Evolutionary conservation across 2,888 invertebrate genomes (phyloP), one percentile per base, ranked within the genome.

Genomic region (Papilio protenor): DNA sequence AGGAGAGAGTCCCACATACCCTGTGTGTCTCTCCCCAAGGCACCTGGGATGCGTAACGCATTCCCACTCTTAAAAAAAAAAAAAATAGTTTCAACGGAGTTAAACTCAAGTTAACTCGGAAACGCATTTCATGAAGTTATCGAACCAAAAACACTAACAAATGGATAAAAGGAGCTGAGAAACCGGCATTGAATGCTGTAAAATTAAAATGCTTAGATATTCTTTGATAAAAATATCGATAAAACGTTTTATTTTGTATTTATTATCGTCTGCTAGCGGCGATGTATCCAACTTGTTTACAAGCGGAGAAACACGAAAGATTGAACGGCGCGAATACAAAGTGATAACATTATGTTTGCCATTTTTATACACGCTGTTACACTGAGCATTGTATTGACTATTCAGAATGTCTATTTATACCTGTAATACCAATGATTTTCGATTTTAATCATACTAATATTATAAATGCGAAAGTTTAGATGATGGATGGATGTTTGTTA

Each of bases 301-400:
- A 76, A 47, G 70, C 57, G 72, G 16, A 76, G 72, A 76, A 71
- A 72, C 76, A 71, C 12, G 76, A 59, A 69, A 69, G 59, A 76
- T 71, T 47, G 70, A 71, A 21, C 59, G n/a, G 6, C 59, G 72
- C 61, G 21, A 77, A 76, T 72, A n/a, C 55, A 18, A 40, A 45
- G 21, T 66, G 77, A 73, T 73, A 73, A 55, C 55, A 66, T 75
- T 75, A 69, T n/a, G 33, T 52, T 75, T 40, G 52, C 52, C 21
- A 69, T 75, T 75, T 75, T 75, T 75, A 75, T 55, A 75, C 66
- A 21, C 66, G 21, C 21, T 27, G 23, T 33, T 55, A 75, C 52
- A 75, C 52, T 66, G 27, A 66, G 27, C 66, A 23, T 49, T 12
- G 40, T n/a, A 75, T 75, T 66, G 21, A 75, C 40, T 74, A 16